Evolutionary conservation across 2,888 invertebrate genomes (phyloP), one percentile per base, ranked within the genome.

Genomic region (Mycalesis mineus): DNA sequence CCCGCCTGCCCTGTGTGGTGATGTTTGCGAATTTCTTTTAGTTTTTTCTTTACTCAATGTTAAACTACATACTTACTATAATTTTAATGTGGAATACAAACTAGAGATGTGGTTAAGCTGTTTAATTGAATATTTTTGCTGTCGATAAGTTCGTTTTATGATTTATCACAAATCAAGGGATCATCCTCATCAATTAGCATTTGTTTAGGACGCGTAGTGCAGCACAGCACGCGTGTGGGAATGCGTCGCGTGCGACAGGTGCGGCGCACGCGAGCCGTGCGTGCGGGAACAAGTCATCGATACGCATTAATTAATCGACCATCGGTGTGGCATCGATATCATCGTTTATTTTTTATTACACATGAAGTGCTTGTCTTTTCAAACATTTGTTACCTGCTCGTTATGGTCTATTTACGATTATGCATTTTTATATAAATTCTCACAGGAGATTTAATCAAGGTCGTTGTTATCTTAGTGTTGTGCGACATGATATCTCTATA

Each of bases 231-330:
- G 36, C 49, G 61, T 58, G 58, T 63, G 62, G 49, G 59, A 60
- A 61, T 31, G 56, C 49, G 48, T 58, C 42, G 60, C 58, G 53
- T 47, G 51, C 40, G 51, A 60, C 62, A 64, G 63, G 64, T 66
- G 64, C 39, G 9, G 17, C 54, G 51, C 60, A 66, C 65, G 66
- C 64, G 58, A 65, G 39, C 33, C 15, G 15, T 47, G 47, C 15
- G 47, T 47, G 47, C 15, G 31, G 31, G 36, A 22, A 6, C 22
- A 9, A 4, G 37, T 49, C 49, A 49, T 40, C 11, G 39, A 50
- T 40, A 40, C 28, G 50, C 50, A 11, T 28, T 14, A 29, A 39
- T 39, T 40, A 50, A 29, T 50, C 50, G 40, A 52, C 15, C 17
- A 52, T 40, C 40, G 22, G 13, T 28, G 14, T 41, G 40, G 31